phyloP scores from a whole-genome alignment of 2,113 vertebrate species.

The western clawed frog (Xenopus tropicalis) region DNA sequence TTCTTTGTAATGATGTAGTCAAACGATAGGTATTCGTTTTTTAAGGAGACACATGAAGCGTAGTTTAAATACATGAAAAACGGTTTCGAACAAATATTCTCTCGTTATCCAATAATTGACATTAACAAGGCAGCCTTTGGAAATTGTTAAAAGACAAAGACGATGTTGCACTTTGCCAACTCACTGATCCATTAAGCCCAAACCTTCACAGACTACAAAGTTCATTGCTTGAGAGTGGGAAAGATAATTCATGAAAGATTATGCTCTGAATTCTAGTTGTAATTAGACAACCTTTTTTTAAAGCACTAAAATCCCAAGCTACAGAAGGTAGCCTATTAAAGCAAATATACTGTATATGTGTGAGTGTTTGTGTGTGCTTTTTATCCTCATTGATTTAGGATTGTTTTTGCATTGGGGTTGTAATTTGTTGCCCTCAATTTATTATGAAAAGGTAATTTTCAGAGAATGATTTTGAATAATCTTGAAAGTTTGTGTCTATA shows the following conservation, averaged over 20 bases:
- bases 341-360: not conserved
- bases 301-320: not conserved
- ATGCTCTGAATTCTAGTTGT: not conserved
- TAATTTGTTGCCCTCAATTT: conserved; percentile 9
- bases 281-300: not conserved
- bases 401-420: conserved; percentile 11
- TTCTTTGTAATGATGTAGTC: not conserved
- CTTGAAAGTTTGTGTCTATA: not conserved
- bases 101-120: conserved; percentile 34
- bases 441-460: not conserved
- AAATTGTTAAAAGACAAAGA: conserved; percentile 39
- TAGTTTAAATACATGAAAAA: conserved; percentile 17
- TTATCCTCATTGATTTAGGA: not conserved
- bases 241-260: conserved; percentile 13
- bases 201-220: conserved; percentile 26
- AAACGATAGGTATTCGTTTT: not conserved
- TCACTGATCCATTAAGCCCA: conserved; percentile 39
- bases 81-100: conserved; percentile 24
- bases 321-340: not conserved
- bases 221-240: conserved; percentile 23
- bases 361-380: not conserved
- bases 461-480: conserved; percentile 13
- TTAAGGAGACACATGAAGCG: not conserved
- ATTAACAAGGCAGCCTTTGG: conserved; percentile 36
- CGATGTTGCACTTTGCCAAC: conserved; percentile 30